Evolutionary conservation across 2,888 invertebrate genomes (phyloP).

Genomic region (Stenodema calcarata): DNA sequence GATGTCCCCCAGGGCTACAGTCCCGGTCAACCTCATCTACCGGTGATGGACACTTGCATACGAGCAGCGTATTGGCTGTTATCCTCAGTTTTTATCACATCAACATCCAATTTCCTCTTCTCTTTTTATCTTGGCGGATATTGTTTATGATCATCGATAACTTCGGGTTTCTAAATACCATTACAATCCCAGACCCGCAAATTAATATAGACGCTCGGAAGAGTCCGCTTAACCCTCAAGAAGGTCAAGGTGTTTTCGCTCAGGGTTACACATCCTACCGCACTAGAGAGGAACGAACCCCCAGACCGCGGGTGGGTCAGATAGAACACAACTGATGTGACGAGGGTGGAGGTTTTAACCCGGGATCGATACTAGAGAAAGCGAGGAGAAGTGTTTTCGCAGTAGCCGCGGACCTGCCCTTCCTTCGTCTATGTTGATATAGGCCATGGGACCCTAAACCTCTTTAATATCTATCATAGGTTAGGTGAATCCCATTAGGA

Average conservation of each 20-base stretch:
- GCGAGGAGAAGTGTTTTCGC: background rate
- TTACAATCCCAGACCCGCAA: no score
- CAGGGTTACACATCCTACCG: background rate
- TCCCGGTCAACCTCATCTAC: no score
- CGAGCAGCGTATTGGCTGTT: no score
- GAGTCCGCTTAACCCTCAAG: background rate
- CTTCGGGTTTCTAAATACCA: no score
- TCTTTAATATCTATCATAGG: background rate
- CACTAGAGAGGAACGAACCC: background rate
- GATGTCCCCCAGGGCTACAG: no score
- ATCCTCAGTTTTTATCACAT: no score
- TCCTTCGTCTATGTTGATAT: background rate
- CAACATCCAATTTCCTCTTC: no score
- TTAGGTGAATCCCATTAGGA: background rate
- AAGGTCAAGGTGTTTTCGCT: background rate
- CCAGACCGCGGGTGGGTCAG: background rate
- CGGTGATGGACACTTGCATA: no score
- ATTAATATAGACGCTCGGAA: no score
- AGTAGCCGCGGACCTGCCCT: background rate
- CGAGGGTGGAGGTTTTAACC: conserved; percentile 14
- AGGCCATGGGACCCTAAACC: background rate
- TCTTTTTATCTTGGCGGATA: no score
- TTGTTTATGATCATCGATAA: no score
- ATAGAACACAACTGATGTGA: background rate
- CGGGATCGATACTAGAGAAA: conserved; percentile 27